These are phyloP conservation scores for Ceratosolen solmsi DNA, from an alignment of 1,140 invertebrate species.

Conservation along the genomic window DNA sequence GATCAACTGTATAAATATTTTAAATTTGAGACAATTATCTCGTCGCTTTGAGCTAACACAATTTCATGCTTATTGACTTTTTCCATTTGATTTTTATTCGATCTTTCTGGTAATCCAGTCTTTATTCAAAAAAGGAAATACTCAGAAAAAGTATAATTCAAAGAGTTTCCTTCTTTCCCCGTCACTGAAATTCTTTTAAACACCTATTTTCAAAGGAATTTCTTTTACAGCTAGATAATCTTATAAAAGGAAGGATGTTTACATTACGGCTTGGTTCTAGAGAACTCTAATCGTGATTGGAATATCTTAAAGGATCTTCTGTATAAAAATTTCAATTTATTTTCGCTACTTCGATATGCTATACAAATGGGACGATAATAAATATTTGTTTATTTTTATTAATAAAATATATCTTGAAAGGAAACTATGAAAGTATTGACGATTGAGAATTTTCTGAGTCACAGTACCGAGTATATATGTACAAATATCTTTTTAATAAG, in stretches of 20 bases:
- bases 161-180: background rate
- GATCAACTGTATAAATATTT: too few relatives aligned
- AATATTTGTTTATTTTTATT: too few relatives aligned
- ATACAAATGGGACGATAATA: too few relatives aligned
- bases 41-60: background rate
- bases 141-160: slow-evolving; percentile 1
- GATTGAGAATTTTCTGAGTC: too few relatives aligned
- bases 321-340: background rate
- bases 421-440: too few relatives aligned
- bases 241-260: slow-evolving; percentile 3
- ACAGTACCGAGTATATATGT: too few relatives aligned
- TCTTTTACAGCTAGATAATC: background rate
- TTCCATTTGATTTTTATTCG: background rate
- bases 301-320: background rate
- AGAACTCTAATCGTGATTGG: slow-evolving; percentile 1
- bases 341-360: background rate
- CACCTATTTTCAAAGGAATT: slow-evolving; percentile 9
- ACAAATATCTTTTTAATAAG: too few relatives aligned
- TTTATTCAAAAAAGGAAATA: background rate
- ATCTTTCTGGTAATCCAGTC: background rate
- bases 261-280: background rate
- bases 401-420: too few relatives aligned
- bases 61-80: too few relatives aligned
- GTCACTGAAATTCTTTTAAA: background rate
- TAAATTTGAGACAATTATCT: background rate